Base-by-base conservation (phyloP, 2,888 invertebrate genomes). In the Anthophora plumipes region DNA sequence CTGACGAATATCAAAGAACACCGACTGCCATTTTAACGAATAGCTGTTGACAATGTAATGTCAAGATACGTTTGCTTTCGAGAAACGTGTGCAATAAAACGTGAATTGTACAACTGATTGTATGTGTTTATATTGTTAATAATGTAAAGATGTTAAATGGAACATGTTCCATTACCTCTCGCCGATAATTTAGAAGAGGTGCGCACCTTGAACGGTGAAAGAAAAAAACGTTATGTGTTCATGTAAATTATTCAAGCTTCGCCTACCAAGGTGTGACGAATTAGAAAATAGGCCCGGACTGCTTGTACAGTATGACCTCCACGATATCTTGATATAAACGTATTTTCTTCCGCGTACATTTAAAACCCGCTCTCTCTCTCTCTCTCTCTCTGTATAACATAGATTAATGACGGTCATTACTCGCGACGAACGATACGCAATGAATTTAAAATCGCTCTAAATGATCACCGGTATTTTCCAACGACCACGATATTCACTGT, bases 11-110 rank as follows among this genome's bases (percentile, higher is more conserved):
- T 77, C 76, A 67, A 67, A 60, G 76, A 41, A 39, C 12, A 9
- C 55, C 61, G 77, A 57, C 8, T 22, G 31, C 11, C 12, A 6
- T 41, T 75, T 22, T 54, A 22, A 2, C 3, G 54, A 48, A 75
- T 25, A 57, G n/a, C 75, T 77, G 75, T 67, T 55, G 60, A 75
- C 66, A 61, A 14, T 67, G 60, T 9, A 37, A 70, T 22, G 20
- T n/a, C 31, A 17, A 8, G 60, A 67, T 75, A 54, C 25, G n/a
- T 37, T 48, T 5, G 54, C 14, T 61, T n/a, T 61, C 64, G 20
- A 41, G 39, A 48, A 76, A 41, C 31, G 37, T 4, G 17, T 14
- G n/a, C 48, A 46, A 60, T 52, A 57, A 76, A 59, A 43, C 9
- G 41, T 11, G 39, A 52, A 39, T 59, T 39, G 11, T 37, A 7